Conservation (phyloP, 2,113 vertebrate genomes). For the Polypterus senegalus region DNA sequence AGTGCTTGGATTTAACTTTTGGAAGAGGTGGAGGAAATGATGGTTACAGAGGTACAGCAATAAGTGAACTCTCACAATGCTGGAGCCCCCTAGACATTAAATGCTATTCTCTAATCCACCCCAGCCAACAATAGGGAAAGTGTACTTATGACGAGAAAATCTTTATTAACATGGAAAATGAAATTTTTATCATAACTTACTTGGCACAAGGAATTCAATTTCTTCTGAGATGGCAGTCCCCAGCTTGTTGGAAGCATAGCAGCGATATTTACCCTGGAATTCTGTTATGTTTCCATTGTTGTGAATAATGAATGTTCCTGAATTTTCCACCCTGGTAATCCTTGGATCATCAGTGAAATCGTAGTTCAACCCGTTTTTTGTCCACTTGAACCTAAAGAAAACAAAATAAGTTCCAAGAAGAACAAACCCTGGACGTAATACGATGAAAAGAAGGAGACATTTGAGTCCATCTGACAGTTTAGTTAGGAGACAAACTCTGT, state of each 20-base stretch:
- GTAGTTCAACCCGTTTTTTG: conserved; percentile 72
- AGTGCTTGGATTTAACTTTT: too few relatives aligned
- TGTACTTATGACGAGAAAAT: too few relatives aligned
- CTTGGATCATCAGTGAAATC: conserved; percentile 64
- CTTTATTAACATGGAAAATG: too few relatives aligned
- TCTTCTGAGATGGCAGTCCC: conserved; percentile 82
- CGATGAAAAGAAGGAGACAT: too few relatives aligned
- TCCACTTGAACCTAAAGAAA: conserved; percentile 74
- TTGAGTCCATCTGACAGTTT: too few relatives aligned
- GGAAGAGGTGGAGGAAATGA: too few relatives aligned
- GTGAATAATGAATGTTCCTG: conserved; percentile 80
- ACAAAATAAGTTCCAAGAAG: background rate
- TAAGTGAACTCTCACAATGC: too few relatives aligned
- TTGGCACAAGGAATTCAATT: conserved; percentile 78
- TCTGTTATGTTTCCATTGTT: conserved; percentile 73
- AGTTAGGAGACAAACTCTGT: too few relatives aligned
- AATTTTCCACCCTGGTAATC: conserved; percentile 55
- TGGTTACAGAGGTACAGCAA: too few relatives aligned
- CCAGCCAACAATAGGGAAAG: too few relatives aligned
- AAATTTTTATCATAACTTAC: conserved; percentile 48
- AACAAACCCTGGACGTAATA: background rate
- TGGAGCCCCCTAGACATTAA: too few relatives aligned
- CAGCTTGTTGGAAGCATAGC: conserved; percentile 71
- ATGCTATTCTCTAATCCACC: too few relatives aligned
- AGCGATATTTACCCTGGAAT: conserved; percentile 84